Base-by-base conservation (phyloP, 2,113 vertebrate species). In the Psettodes erumei region DNA sequence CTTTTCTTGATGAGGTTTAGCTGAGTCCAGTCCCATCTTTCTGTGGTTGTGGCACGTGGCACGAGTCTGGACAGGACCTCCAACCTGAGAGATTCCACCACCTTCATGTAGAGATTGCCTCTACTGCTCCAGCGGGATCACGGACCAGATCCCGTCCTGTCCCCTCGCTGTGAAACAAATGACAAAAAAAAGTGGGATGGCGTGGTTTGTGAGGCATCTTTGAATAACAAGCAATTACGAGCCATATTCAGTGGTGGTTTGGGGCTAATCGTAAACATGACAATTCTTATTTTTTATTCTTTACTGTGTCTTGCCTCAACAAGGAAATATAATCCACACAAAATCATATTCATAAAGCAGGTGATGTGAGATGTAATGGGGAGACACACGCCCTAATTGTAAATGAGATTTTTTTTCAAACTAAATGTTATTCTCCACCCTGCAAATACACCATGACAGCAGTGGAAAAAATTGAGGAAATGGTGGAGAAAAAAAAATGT, bases 41-140 rank as follows among this genome's bases (percentile, higher is more conserved):
- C 66, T 11, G 0, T 28, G 38, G 51, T 51, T n/a, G 27, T 18
- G 30, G 51, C 38, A 56, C 37, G 42, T 40, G n/a, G 66, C 40
- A 68, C 54, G 21, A 67, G 65, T 43, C 59, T 64, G 66, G 66
- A 69, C 4, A 3, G 13, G 53, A 55, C 50, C 66, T 69, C 60
- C 32, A 51, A 48, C 6, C 28, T 45, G 51, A 77, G 38, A 74
- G 38, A 82, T 60, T 58, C 60, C 30, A 8, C 30, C 71, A 48
- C 63, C 75, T 48, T 69, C 71, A 66, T 76, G 71, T 84, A 37
- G 50, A 88, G 67, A 91, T 89, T 88, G 88, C 67, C 56, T 12
- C 54, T 51, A 60, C 62, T 61, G 65, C 43, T 78, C 68, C 71
- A 75, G 68, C 13, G 75, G 87, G 89, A 90, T 92, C 71, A 74